These are phyloP conservation scores for Lathamus discolor DNA, from an alignment of 2,113 vertebrate genomes.

Conservation along the genomic window DNA sequence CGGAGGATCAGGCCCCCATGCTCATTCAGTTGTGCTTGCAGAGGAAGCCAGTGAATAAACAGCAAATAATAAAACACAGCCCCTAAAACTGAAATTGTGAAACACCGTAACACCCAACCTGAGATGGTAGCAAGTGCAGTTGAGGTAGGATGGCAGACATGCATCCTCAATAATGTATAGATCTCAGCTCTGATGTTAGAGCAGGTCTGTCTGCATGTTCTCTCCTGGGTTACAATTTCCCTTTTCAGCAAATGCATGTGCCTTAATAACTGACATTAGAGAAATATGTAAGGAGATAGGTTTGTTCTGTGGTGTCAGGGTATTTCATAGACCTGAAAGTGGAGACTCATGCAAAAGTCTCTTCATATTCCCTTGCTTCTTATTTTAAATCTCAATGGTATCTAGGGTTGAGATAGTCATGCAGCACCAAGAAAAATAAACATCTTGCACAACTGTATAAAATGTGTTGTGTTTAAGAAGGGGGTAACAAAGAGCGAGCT, in stretches of 20 bases:
- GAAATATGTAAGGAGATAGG: neutral
- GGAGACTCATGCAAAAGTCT: neutral
- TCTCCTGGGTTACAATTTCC: neutral
- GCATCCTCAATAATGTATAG: neutral
- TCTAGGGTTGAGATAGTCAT: neutral
- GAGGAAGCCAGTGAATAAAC: neutral
- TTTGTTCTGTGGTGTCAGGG: neutral
- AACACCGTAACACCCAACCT: neutral
- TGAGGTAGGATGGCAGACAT: neutral
- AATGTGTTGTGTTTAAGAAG: neutral
- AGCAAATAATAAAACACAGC: neutral
- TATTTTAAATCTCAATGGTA: neutral
- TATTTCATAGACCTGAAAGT: neutral
- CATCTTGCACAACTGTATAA: neutral
- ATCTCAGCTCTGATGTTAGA: neutral
- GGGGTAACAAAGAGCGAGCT: neutral
- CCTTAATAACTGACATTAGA: neutral
- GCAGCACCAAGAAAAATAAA: neutral
- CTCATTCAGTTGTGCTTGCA: neutral
- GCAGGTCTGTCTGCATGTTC: neutral
- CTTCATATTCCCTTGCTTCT: neutral
- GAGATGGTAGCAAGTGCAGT: neutral
- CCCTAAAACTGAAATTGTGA: neutral
- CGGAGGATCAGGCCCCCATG: neutral
- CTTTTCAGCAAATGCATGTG: neutral